Evolutionary conservation across 2,113 vertebrate genomes (phyloP).

Genomic region (Ovis aries): DNA sequence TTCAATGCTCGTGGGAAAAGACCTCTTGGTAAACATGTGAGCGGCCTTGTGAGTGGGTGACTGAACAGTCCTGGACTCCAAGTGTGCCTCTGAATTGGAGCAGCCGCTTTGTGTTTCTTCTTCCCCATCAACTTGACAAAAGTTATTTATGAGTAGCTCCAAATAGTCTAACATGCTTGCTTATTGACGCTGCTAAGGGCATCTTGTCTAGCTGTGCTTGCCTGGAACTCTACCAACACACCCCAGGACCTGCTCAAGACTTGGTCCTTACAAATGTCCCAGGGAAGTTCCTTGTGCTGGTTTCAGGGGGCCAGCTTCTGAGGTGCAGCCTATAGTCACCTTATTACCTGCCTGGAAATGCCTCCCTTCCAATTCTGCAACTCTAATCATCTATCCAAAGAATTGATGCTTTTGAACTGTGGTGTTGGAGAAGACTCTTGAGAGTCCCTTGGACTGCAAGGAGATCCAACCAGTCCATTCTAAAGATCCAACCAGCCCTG

Average conservation of each 20-base stretch:
- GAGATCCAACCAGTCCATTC: too few relatives aligned
- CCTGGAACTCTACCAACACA: not conserved
- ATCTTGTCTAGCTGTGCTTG: not conserved
- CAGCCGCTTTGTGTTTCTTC: not conserved
- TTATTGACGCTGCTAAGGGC: not conserved
- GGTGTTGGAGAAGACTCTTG: too few relatives aligned
- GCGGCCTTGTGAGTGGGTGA: not conserved
- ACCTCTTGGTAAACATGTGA: not conserved
- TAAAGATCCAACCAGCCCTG: too few relatives aligned
- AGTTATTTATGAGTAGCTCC: not conserved
- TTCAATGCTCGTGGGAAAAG: not conserved
- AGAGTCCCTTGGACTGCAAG: too few relatives aligned
- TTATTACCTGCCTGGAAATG: not conserved
- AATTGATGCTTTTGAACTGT: too few relatives aligned
- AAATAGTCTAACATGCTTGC: not conserved
- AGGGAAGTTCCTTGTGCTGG: not conserved
- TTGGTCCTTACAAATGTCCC: not conserved
- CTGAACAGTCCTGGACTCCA: not conserved
- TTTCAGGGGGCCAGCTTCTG: not conserved
- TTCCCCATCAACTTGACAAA: not conserved
- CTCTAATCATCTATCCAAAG: not conserved
- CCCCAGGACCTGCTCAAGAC: not conserved
- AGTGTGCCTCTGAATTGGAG: not conserved
- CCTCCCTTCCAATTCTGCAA: not conserved
- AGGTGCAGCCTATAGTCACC: not conserved